phyloP scores from a whole-genome alignment of 2,113 vertebrate genomes.

The Pomatorhinus ruficollis region DNA sequence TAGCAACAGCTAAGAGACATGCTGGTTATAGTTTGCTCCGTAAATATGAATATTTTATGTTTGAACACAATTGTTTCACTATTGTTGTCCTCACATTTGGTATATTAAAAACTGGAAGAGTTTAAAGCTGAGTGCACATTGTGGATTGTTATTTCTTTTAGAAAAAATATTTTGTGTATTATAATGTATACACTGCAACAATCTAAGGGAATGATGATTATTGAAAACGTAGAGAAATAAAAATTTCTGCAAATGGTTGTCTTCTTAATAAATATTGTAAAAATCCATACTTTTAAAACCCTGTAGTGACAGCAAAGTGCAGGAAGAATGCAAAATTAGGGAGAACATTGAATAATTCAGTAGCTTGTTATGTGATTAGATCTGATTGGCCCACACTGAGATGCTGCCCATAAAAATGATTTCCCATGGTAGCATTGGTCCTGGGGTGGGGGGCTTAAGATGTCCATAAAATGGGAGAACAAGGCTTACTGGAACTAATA shows the following conservation, averaged over 20 bases:
- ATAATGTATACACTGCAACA: not conserved
- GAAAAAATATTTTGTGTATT: not conserved
- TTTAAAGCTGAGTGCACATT: not conserved
- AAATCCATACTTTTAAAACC: conserved; percentile 52
- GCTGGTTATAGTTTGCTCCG: conserved; percentile 53
- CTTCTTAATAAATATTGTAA: conserved; percentile 61
- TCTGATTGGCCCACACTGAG: conserved; percentile 77
- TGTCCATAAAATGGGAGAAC: conserved; percentile 91
- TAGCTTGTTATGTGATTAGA: conserved; percentile 79
- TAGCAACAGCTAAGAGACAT: conserved; percentile 60
- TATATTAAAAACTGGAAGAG: conserved; percentile 55
- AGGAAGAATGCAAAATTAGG: conserved; percentile 68
- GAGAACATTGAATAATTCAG: conserved; percentile 69
- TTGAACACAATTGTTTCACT: conserved; percentile 58
- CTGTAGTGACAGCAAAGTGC: conserved; percentile 54
- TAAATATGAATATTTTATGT: conserved; percentile 66
- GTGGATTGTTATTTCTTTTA: not conserved
- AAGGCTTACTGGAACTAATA: conserved; percentile 91
- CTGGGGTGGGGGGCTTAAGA: conserved; percentile 79
- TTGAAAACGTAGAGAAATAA: conserved; percentile 13
- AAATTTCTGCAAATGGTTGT: not conserved
- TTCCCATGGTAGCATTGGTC: conserved; percentile 76
- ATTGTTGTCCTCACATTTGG: conserved; percentile 20
- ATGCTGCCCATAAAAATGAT: conserved; percentile 81
- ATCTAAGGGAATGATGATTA: not conserved